A percentile compares a stretch with the other conserved stretches of the same genome.
phyloP scores from a whole-genome alignment of 2,113 vertebrate species.

The Cisticola juncidis region DNA sequence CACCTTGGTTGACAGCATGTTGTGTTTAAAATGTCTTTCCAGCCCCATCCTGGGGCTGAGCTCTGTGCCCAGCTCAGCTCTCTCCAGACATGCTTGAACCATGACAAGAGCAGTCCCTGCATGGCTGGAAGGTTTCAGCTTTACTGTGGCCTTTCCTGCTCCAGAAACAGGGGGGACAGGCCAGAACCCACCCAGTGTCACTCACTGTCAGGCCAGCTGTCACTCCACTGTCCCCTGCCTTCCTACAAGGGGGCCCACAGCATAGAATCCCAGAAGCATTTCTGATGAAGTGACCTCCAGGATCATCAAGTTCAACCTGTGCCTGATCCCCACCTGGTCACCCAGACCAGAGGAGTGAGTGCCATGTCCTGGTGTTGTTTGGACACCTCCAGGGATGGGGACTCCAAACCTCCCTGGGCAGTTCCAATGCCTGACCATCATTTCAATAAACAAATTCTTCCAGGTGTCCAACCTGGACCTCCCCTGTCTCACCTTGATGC shows the following conservation, averaged over 20 bases:
- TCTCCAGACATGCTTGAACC: background rate
- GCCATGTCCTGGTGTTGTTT: fast-evolving
- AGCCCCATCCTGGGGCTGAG: background rate
- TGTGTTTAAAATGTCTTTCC: background rate
- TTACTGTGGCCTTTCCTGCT: background rate
- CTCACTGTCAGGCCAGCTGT: background rate
- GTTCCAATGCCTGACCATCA: background rate
- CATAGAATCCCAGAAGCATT: background rate
- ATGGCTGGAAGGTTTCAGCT: background rate
- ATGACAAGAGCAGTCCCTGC: background rate
- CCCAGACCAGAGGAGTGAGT: background rate
- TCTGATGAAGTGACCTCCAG: background rate
- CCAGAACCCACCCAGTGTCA: background rate
- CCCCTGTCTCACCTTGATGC: background rate
- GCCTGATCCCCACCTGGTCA: background rate
- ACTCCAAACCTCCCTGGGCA: background rate
- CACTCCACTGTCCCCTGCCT: background rate
- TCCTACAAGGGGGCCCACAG: background rate
- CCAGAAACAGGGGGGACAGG: background rate
- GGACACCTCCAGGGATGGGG: background rate
- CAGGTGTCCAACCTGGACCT: background rate
- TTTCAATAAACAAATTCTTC: background rate
- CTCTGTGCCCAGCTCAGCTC: background rate
- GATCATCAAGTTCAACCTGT: background rate
- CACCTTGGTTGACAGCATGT: fast-evolving